A percentile compares a stretch with the other conserved stretches of the same genome.
phyloP scores from a whole-genome alignment of 2,888 invertebrate genomes.

The Melinopterus prodromus region DNA sequence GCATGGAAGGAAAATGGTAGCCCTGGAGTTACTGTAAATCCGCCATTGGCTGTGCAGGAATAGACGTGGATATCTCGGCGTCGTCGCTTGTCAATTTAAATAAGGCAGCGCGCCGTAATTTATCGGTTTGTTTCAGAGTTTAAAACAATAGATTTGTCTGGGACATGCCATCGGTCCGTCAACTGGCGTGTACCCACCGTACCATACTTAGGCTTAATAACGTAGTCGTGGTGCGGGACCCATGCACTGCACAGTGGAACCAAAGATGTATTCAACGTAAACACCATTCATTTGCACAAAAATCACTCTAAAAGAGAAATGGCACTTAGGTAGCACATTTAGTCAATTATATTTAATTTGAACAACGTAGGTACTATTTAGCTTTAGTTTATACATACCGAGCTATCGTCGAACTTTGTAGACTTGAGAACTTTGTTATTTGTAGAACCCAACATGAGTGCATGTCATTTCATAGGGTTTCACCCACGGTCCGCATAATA shows the following conservation, averaged over 20 bases:
- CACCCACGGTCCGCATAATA: too few species aligned
- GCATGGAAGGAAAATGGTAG: neutral
- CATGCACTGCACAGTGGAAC: slow-evolving; percentile 7
- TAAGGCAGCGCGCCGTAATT: slow-evolving; percentile 54
- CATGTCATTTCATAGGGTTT: too few species aligned
- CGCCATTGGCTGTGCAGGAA: neutral
- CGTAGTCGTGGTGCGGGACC: slow-evolving; percentile 28
- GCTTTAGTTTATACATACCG: too few species aligned
- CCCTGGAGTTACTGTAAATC: slow-evolving; percentile 26
- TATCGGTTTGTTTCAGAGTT: slow-evolving; percentile 55
- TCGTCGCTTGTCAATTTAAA: slow-evolving; percentile 55
- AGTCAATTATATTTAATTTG: too few species aligned
- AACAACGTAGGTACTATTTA: too few species aligned
- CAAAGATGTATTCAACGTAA: neutral
- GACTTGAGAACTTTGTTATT: too few species aligned
- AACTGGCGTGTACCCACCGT: slow-evolving; percentile 48
- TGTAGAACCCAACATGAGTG: too few species aligned
- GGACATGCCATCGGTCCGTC: slow-evolving; percentile 55
- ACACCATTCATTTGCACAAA: too few species aligned
- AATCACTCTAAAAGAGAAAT: too few species aligned
- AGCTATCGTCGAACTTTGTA: too few species aligned
- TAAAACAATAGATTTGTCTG: slow-evolving; percentile 60
- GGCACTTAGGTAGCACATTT: too few species aligned
- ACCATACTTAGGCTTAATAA: slow-evolving; percentile 38
- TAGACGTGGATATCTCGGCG: slow-evolving; percentile 37